A percentile compares a stretch with the other conserved stretches of the same genome.
phyloP scores from a whole-genome alignment of 1,140 invertebrate genomes.

The Hydropsyche tenuis region DNA sequence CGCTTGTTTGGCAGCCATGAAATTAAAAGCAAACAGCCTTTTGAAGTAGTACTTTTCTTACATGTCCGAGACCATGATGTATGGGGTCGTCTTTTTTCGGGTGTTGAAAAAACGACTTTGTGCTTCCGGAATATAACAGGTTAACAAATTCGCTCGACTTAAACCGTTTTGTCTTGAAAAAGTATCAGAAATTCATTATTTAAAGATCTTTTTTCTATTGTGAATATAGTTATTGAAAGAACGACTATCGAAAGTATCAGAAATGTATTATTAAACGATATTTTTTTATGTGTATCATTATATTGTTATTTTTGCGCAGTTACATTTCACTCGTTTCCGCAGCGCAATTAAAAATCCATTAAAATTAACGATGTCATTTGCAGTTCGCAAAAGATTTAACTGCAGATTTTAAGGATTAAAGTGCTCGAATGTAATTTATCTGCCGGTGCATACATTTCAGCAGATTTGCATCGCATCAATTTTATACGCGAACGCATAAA shows the following conservation, averaged over 20 bases:
- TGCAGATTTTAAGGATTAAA: slow-evolving; percentile 38
- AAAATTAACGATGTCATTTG: slow-evolving; percentile 44
- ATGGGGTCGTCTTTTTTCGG: slow-evolving; percentile 14
- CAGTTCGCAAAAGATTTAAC: slow-evolving; percentile 30
- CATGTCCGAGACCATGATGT: slow-evolving; percentile 33
- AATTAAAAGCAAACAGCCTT: slow-evolving; percentile 49
- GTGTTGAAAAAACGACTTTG: too few relatives aligned
- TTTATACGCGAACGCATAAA: neutral
- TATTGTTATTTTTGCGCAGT: neutral
- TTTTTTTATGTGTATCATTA: too few relatives aligned
- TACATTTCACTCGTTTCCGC: slow-evolving; percentile 17
- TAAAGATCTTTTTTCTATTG: too few relatives aligned
- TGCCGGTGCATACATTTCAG: slow-evolving; percentile 9
- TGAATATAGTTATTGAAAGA: too few relatives aligned
- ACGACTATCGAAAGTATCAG: too few relatives aligned
- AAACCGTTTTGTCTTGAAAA: neutral
- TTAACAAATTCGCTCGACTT: too few relatives aligned
- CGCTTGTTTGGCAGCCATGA: slow-evolving; percentile 48
- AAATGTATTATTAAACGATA: neutral
- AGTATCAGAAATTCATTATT: neutral
- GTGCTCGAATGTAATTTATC: slow-evolving; percentile 37
- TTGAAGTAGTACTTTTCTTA: slow-evolving; percentile 37
- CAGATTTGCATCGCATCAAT: slow-evolving; percentile 29
- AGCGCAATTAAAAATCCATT: slow-evolving; percentile 44
- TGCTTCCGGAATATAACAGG: too few relatives aligned